Percentiles rank a stretch among this genome's conserved stretches.
phyloP scores from a whole-genome alignment of 2,797 vertebrate genomes.

The Clarias pachynema region DNA sequence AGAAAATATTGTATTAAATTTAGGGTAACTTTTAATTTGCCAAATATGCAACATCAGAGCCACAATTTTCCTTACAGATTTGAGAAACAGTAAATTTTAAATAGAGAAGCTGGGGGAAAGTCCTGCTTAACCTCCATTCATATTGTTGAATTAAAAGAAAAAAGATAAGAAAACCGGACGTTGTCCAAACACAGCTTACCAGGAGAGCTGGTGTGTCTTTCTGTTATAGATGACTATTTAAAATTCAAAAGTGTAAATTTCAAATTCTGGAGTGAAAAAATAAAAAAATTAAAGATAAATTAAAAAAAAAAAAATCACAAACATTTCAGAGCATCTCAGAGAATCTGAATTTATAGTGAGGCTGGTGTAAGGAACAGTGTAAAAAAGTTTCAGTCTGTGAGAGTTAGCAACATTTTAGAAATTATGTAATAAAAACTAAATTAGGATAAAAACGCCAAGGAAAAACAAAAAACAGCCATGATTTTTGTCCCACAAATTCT shows the following conservation, averaged over 20 bases:
- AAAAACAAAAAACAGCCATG: slow-evolving; percentile 2
- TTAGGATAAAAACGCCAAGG: background rate
- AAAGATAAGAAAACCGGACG: background rate
- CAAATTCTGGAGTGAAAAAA: background rate
- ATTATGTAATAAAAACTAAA: background rate
- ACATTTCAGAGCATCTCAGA: slow-evolving; percentile 1
- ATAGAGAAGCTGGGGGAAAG: background rate
- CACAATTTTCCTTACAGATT: background rate
- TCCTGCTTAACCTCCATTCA: background rate
- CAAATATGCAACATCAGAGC: background rate
- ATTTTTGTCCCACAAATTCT: background rate
- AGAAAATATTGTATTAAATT: background rate
- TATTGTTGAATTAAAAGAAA: background rate
- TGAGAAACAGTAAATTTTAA: background rate
- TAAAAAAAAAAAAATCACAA: background rate
- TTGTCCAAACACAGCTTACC: background rate
- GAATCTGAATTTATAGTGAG: background rate
- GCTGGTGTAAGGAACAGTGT: slow-evolving; percentile 17
- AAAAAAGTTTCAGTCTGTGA: background rate
- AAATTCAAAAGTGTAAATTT: background rate
- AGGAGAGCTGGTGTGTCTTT: slow-evolving; percentile 15
- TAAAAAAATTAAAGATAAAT: background rate
- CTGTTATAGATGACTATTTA: background rate
- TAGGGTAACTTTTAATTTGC: background rate
- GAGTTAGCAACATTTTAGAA: slow-evolving; percentile 12